phyloP scores from a whole-genome alignment of 2,888 invertebrate species.

The Metacarcinus magister region DNA sequence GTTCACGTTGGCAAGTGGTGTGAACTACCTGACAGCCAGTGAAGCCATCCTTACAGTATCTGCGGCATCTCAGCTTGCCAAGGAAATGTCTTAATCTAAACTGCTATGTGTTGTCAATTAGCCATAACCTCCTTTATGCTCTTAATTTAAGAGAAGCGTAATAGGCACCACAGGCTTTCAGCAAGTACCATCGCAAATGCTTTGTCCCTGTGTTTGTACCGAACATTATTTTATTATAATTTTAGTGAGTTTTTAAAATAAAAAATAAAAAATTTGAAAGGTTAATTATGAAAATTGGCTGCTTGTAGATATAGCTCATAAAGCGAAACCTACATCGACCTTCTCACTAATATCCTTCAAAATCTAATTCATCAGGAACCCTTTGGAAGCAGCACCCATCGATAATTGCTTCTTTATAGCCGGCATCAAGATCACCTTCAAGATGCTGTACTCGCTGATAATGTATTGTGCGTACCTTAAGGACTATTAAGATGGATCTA shows the following conservation, averaged over 20 bases:
- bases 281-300: background rate
- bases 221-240: background rate
- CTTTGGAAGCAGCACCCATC: background rate
- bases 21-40: background rate
- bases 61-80: too few relatives aligned
- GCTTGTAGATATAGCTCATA: background rate
- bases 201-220: background rate
- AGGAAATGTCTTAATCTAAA: too few relatives aligned
- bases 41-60: background rate
- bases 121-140: background rate
- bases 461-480: background rate
- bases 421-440: background rate
- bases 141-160: background rate
- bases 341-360: background rate
- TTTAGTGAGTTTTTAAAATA: background rate
- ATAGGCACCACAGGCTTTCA: background rate
- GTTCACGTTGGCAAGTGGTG: background rate
- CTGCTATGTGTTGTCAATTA: background rate
- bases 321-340: background rate
- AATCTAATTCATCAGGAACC: background rate
- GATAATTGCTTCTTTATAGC: background rate
- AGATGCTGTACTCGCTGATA: background rate
- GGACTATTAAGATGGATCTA: background rate
- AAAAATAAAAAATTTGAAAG: too few relatives aligned
- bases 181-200: background rate